Percentiles rank a stretch among this genome's conserved stretches.
phyloP scores from a whole-genome alignment of 2,113 vertebrate species.

The Bettongia penicillata region DNA sequence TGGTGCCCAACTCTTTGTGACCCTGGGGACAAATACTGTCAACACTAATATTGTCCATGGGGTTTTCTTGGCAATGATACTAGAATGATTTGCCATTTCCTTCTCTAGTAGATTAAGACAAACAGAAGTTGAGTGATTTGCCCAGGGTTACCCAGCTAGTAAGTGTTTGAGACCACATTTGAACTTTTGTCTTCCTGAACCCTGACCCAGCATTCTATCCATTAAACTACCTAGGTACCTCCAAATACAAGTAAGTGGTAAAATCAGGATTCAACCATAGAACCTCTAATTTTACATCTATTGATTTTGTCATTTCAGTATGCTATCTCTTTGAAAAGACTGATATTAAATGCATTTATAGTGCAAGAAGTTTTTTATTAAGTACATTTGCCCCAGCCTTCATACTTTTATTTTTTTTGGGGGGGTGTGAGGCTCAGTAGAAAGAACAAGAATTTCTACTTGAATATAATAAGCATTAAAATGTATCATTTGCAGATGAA shows the following conservation, averaged over 20 bases:
- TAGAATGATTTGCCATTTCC: neutral
- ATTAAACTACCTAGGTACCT: neutral
- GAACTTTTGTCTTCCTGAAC: neutral
- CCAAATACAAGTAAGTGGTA: neutral
- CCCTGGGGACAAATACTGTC: neutral
- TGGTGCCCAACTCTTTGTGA: neutral
- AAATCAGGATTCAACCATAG: neutral
- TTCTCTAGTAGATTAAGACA: neutral
- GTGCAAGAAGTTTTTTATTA: neutral
- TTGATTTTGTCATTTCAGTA: neutral
- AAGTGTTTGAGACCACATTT: no score
- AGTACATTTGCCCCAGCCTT: neutral
- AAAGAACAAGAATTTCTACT: neutral
- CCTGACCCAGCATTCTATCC: neutral
- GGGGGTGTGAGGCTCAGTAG: rapidly evolving
- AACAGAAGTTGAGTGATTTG: neutral
- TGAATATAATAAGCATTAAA: neutral
- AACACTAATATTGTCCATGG: neutral
- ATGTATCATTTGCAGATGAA: neutral
- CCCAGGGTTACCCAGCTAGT: neutral
- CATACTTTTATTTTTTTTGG: neutral
- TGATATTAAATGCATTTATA: neutral
- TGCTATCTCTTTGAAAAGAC: neutral
- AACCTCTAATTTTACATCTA: neutral
- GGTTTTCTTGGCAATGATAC: neutral